Base-by-base conservation (phyloP, 37 sponge, comb jelly and placozoan species). In the Tethya wilhelma region DNA sequence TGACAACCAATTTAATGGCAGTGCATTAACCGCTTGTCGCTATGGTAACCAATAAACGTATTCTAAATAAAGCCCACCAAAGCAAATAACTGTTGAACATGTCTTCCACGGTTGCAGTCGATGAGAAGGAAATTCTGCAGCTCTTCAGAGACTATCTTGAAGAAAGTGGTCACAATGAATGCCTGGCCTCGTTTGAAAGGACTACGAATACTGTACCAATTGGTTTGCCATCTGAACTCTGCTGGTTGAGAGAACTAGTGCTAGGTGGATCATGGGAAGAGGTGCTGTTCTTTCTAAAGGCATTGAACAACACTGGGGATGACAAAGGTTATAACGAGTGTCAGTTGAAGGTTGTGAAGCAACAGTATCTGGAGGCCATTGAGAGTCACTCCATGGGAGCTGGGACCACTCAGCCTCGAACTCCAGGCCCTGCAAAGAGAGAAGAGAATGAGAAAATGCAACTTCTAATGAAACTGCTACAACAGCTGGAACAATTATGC, bases 261-360 rank as follows among this genome's bases (percentile, higher is more conserved):
- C 39, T 90, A 64, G 56, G 57, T 19, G 97, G 97, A 0, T 59
- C 85, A 26, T 96, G 91, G 93, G 58, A 75, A n/a, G 84, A 84
- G 38, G 62, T 93, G 29, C 30, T 79, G 0, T 70, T 85, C 23
- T 85, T 67, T 44, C 22, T 96, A 44, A 29, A 71, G 29, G 82
- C 71, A 1, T 81, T 90, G 4, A 37, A 59, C 20, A 37, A 60
- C 31, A 38, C 36, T 4, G 75, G n/a, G 38, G 77, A 68, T 45
- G 40, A 44, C 38, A 55, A 67, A 44, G 69, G 69, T 0, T 38
- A 65, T 22, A 53, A 45, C 0, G 49, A 64, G 30, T 63, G 70
- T n/a, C 38, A 36, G 41, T 91, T 74, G 60, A 64, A 46, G 11
- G 59, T 83, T n/a, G 55, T 22, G 42, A 78, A 67, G 74, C 92